Evolutionary conservation across 1,140 invertebrate genomes (phyloP), one percentile per base, ranked within the genome.

Genomic region (Dendroctonus ponderosae): DNA sequence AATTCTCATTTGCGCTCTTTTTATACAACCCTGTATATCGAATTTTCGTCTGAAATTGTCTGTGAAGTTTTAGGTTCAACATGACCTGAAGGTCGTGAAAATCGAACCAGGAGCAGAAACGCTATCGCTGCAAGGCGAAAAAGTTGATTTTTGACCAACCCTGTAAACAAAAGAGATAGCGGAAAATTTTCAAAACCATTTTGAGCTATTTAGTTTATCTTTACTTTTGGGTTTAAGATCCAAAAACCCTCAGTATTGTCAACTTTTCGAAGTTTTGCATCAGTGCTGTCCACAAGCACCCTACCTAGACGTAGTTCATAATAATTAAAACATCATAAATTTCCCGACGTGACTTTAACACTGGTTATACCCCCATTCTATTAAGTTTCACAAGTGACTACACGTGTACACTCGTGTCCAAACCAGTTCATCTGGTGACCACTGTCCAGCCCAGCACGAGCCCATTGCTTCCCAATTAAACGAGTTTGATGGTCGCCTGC

Each of bases 381-480:
- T 62, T 60, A 46, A 44, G 63, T 69, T 69, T 69, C 57, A 61
- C 58, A 66, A 69, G 62, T 69, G 68, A 69, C 26, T 69, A 69
- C 62, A 69, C 68, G 61, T 63, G 63, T 64, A 64, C 14, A 44
- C 66, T 43, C 56, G 62, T 46, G 57, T 49, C 38, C 46, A 67
- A 67, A 66, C 62, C 51, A 66, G 57, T 66, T 42, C 26, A 42
- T 67, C 51, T 60, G 50, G 61, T 77, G 74, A 75, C 75, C 75
- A 73, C 56, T 73, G 76, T 74, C 76, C 74, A 68, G 73, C 73
- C 71, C 76, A 76, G 75, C 76, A 76, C 75, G 76, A 76, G 75
- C 72, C 72, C 67, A 76, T 76, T 70, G 70, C 68, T 60, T 62
- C 58, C 59, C 66, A 69, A 72, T 72, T 67, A 72, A 26, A 26